These are phyloP conservation scores for Microcaecilia unicolor DNA, from an alignment of 2,797 vertebrate species.

Conservation along the genomic window DNA sequence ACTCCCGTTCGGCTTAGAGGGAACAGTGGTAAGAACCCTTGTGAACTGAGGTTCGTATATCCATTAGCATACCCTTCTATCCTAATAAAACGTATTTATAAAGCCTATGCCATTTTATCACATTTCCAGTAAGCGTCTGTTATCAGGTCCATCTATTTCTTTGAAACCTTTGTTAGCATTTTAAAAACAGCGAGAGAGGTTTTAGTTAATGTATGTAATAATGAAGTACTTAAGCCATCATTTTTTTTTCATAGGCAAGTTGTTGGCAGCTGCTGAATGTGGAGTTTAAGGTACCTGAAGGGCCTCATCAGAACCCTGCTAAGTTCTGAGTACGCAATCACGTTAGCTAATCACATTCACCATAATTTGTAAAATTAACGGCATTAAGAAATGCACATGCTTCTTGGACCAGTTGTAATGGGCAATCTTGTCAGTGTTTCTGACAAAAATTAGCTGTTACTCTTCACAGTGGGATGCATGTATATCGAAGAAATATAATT, in stretches of 20 bases:
- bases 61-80: conserved; percentile 4
- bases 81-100: not conserved
- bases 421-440: conserved; percentile 43
- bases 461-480: conserved; percentile 45
- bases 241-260: conserved; percentile 24
- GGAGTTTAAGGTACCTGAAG: conserved; percentile 39
- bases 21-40: too few species aligned
- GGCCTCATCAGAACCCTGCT: conserved; percentile 29
- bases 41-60: too few species aligned
- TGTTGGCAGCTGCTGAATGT: conserved; percentile 23
- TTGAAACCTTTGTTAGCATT: conserved; percentile 6
- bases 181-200: conserved; percentile 24
- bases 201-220: conserved; percentile 19
- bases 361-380: conserved; percentile 45
- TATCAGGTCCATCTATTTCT: conserved; percentile 18
- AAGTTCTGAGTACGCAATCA: conserved; percentile 24
- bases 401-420: conserved; percentile 45
- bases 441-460: conserved; percentile 43
- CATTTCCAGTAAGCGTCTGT: not conserved
- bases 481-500: conserved; percentile 46
- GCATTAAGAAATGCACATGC: conserved; percentile 45
- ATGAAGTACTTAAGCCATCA: conserved; percentile 22
- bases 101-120: not conserved
- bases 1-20: too few species aligned
- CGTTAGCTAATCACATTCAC: conserved; percentile 45